Conservation (phyloP, 2,797 vertebrate genomes). For the Spinus olivaceus region DNA sequence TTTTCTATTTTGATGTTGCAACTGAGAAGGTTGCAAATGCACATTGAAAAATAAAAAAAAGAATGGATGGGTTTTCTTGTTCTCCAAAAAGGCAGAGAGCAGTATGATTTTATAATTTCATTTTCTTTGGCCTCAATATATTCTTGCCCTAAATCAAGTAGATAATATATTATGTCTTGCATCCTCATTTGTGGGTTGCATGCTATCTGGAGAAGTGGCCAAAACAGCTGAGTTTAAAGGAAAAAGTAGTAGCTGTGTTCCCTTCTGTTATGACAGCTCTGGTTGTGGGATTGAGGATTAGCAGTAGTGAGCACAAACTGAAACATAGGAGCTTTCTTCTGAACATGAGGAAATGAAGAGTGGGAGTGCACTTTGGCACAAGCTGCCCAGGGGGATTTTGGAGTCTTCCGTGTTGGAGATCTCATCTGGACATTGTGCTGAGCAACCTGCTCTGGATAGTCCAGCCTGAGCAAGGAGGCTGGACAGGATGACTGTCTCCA, state of each 20-base stretch:
- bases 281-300: neutral
- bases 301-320: neutral
- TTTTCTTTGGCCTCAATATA: neutral
- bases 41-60: neutral
- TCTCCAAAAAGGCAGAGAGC: neutral
- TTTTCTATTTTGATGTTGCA: neutral
- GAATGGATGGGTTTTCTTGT: neutral
- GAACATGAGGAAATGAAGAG: rapidly evolving
- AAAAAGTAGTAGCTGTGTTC: neutral
- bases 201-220: neutral
- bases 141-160: neutral
- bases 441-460: neutral
- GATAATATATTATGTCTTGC: neutral
- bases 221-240: neutral
- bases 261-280: neutral
- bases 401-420: neutral
- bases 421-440: neutral
- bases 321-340: neutral
- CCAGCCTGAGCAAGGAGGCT: neutral
- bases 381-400: neutral
- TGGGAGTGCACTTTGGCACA: neutral
- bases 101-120: neutral
- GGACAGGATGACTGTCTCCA: neutral
- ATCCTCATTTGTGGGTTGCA: neutral
- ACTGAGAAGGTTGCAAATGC: neutral